These are phyloP conservation scores for Octonoba sinensis DNA, from an alignment of 2,888 invertebrate genomes.

Conservation along the genomic window DNA sequence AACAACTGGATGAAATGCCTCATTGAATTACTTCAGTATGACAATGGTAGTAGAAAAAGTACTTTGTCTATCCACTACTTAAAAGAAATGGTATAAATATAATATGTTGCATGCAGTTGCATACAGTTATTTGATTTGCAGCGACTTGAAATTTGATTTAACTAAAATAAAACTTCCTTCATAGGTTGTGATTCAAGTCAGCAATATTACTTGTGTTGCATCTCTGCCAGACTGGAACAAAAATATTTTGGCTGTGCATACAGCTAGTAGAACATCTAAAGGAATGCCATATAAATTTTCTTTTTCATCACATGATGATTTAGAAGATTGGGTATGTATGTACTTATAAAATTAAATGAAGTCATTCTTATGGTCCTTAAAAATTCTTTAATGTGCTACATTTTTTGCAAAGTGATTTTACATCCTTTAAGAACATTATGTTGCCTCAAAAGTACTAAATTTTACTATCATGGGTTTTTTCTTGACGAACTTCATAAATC, in stretches of 20 bases:
- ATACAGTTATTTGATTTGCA: not conserved
- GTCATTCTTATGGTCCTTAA: not conserved
- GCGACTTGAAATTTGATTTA: not conserved
- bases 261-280: conserved; percentile 79
- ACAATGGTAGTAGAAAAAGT: conserved; percentile 79
- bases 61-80: conserved; percentile 75
- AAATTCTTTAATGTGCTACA: not conserved
- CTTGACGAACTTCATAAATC: too few relatives aligned
- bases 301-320: conserved; percentile 85
- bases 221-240: conserved; percentile 84
- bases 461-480: not conserved
- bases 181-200: conserved; percentile 76
- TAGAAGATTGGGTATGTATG: conserved; percentile 86
- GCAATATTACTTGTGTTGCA: conserved; percentile 82
- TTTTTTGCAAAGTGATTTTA: not conserved
- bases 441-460: not conserved
- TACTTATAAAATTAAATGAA: not conserved
- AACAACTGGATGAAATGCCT: conserved; percentile 77
- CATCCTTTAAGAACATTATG: not conserved
- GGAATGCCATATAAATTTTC: conserved; percentile 79
- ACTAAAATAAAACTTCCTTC: conserved; percentile 18
- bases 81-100: conserved; percentile 44
- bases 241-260: conserved; percentile 82
- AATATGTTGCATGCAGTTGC: not conserved
- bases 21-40: conserved; percentile 71